Conservation (phyloP, 2,797 vertebrate species). For the Echiichthys vipera region DNA sequence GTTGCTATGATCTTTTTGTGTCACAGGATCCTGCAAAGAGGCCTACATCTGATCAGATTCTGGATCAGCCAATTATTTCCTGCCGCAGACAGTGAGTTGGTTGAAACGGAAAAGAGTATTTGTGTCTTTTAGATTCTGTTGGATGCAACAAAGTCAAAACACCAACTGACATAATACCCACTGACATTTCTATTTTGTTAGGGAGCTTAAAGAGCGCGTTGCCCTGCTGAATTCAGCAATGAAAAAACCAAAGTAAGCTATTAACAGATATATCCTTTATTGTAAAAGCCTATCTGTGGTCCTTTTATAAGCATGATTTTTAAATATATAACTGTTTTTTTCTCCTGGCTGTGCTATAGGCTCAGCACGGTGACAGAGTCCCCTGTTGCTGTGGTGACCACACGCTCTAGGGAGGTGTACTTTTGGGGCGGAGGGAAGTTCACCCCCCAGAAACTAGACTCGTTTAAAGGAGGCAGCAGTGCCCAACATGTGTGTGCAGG, state of each 20-base stretch:
- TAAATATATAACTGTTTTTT: neutral
- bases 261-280: neutral
- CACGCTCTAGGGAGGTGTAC: constrained; percentile 96
- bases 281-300: neutral
- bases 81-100: constrained; percentile 88
- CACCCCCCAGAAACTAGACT: constrained; percentile 96
- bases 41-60: constrained; percentile 92
- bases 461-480: constrained; percentile 96
- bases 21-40: constrained; percentile 94
- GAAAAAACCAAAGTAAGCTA: constrained; percentile 93
- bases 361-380: constrained; percentile 91
- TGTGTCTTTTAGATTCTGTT: constrained; percentile 14
- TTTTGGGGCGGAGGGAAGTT: constrained; percentile 99
- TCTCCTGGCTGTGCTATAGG: constrained; percentile 72
- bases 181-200: constrained; percentile 65
- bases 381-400: constrained; percentile 96
- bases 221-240: constrained; percentile 92
- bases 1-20: constrained; percentile 41
- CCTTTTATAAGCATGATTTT: neutral
- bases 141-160: neutral
- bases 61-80: constrained; percentile 90
- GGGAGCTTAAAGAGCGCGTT: constrained; percentile 94
- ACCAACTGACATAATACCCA: neutral
- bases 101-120: neutral
- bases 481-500: constrained; percentile 97